Conservation (phyloP, 2,113 vertebrate genomes). For the Salvelinus sp. region DNA sequence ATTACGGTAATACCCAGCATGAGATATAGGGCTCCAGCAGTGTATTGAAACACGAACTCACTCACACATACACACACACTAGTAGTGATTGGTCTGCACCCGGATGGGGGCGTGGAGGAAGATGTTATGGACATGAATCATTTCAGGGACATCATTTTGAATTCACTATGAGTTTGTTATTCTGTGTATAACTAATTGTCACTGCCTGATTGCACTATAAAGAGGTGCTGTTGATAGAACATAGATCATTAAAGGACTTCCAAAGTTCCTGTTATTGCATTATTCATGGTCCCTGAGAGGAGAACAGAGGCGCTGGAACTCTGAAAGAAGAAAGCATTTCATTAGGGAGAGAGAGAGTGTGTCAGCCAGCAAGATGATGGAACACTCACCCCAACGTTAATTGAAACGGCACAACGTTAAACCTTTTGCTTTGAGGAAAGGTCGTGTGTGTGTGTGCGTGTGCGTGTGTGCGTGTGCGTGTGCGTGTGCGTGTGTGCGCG, state of each 20-base stretch:
- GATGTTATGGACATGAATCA: background rate
- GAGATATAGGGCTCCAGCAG: background rate
- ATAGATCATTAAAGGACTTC: no score
- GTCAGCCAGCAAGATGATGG: conserved; percentile 32
- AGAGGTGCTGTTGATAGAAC: conserved; percentile 7
- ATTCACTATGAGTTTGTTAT: conserved; percentile 20
- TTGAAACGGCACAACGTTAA: conserved; percentile 40
- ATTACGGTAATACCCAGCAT: background rate
- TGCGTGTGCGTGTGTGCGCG: no score
- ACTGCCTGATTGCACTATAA: conserved; percentile 1
- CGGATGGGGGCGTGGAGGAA: background rate
- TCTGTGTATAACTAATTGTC: conserved; percentile 11
- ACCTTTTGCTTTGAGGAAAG: conserved; percentile 43
- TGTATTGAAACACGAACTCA: background rate
- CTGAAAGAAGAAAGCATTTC: conserved; percentile 35
- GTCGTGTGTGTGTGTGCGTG: conserved; percentile 14
- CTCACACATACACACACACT: background rate
- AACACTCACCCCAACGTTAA: conserved; percentile 34
- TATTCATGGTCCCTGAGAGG: conserved; percentile 17
- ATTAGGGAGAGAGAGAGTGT: conserved; percentile 40
- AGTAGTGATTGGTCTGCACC: no score
- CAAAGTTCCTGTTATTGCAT: conserved; percentile 10
- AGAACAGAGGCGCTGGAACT: conserved; percentile 27
- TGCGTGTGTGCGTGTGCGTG: no score
- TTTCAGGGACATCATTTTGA: background rate